phyloP scores from a whole-genome alignment of 2,113 vertebrate genomes.

The Petrocephalus microphthalmus region DNA sequence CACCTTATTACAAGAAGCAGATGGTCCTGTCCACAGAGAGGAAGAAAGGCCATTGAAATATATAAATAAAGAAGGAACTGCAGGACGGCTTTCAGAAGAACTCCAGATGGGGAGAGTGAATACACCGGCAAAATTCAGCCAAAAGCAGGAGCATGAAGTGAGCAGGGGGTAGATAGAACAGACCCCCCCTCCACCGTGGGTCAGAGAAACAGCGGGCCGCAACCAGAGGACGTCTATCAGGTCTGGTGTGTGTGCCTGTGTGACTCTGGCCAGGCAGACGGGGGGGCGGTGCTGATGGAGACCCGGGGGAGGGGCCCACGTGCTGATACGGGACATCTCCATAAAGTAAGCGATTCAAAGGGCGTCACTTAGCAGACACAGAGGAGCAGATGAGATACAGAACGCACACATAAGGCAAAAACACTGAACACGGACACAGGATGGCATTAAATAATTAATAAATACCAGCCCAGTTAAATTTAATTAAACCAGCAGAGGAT shows the following conservation, averaged over 20 bases:
- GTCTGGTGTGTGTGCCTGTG: not conserved
- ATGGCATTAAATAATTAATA: not conserved
- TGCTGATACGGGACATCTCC: not conserved
- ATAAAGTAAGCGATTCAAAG: not conserved
- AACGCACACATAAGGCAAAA: not conserved
- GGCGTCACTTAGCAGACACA: not conserved
- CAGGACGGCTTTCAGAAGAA: conserved; percentile 59
- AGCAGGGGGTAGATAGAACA: not conserved
- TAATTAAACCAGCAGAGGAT: not conserved
- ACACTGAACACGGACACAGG: not conserved
- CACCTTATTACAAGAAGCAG: conserved; percentile 59
- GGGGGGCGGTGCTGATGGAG: not conserved
- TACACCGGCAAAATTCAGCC: not conserved
- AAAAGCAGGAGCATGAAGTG: not conserved
- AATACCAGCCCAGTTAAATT: not conserved
- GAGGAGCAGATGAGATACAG: not conserved
- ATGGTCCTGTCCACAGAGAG: conserved; percentile 48
- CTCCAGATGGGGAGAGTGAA: conserved; percentile 50
- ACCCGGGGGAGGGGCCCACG: not conserved
- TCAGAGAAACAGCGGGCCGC: not conserved
- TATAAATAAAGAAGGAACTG: not conserved
- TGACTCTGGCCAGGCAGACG: too few species aligned
- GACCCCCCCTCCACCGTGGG: not conserved
- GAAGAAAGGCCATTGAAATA: conserved; percentile 3
- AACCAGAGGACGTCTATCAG: not conserved